Conservation (phyloP, 2,888 invertebrate genomes). For the Hypena proboscidalis region DNA sequence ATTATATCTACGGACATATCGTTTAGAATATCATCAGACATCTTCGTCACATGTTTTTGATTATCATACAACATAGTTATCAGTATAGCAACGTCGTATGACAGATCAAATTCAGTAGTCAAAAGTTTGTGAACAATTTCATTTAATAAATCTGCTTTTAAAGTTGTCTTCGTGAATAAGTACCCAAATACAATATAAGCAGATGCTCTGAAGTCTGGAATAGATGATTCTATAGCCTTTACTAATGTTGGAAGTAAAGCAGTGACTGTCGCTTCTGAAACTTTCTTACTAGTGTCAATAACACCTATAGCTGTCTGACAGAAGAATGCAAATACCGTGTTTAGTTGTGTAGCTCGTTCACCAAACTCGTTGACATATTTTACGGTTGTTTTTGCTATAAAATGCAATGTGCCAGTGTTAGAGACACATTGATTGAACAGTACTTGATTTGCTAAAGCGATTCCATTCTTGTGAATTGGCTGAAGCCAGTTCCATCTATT, state of each 20-base stretch:
- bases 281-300: conserved; percentile 82
- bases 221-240: conserved; percentile 88
- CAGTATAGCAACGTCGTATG: conserved; percentile 87
- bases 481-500: conserved; percentile 92
- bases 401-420: conserved; percentile 64
- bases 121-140: conserved; percentile 83
- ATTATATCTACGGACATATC: conserved; percentile 73
- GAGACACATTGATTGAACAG: conserved; percentile 90
- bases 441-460: conserved; percentile 89
- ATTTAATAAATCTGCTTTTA: conserved; percentile 87
- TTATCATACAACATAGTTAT: conserved; percentile 89
- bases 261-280: conserved; percentile 88
- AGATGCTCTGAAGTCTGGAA: conserved; percentile 90
- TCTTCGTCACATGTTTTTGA: conserved; percentile 79
- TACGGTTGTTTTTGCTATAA: conserved; percentile 60
- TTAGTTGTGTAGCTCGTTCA: conserved; percentile 85
- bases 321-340: conserved; percentile 92
- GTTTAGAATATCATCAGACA: conserved; percentile 82
- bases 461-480: conserved; percentile 89
- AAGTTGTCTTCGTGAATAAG: conserved; percentile 86
- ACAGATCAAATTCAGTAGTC: conserved; percentile 67
- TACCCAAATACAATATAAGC: conserved; percentile 90
- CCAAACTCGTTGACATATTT: conserved; percentile 85
- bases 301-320: conserved; percentile 90
- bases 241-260: conserved; percentile 89